A percentile compares a stretch with the other conserved stretches of the same genome.
These are phyloP conservation scores for Chloebia gouldiae DNA, from an alignment of 2,113 vertebrate species.

Conservation along the genomic window DNA sequence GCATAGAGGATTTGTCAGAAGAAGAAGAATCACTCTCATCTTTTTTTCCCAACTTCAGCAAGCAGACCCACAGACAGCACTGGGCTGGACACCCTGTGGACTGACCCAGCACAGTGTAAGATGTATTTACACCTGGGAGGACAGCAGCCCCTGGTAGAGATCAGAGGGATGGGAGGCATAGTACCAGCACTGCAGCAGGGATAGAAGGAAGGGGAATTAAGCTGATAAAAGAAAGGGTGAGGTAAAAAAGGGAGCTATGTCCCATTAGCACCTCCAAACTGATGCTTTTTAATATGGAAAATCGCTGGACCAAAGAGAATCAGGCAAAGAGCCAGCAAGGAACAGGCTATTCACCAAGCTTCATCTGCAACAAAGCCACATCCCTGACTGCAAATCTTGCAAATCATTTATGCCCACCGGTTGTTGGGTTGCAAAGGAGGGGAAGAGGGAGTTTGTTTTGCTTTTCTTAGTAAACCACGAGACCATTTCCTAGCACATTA, in stretches of 20 bases:
- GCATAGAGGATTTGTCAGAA: rapidly evolving
- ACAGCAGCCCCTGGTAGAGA: neutral
- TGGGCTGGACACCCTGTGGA: neutral
- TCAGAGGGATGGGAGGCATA: rapidly evolving
- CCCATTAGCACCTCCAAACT: neutral
- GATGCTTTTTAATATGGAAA: neutral
- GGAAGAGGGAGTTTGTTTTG: conserved; percentile 16
- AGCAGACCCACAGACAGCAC: neutral
- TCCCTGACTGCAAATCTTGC: conserved; percentile 27
- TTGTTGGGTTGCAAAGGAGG: conserved; percentile 38
- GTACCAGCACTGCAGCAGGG: neutral
- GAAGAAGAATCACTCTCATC: neutral
- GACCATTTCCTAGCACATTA: conserved; percentile 53
- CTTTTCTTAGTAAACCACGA: conserved; percentile 66
- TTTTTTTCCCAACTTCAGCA: neutral
- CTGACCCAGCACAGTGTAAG: rapidly evolving
- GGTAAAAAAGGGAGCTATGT: neutral
- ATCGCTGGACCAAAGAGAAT: neutral
- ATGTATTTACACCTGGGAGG: neutral
- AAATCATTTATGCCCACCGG: conserved; percentile 57
- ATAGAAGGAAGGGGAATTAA: neutral
- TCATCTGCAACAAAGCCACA: conserved; percentile 8
- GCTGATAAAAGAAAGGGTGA: neutral
- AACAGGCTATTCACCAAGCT: neutral
- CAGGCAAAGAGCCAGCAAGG: neutral